Evolutionary conservation across 2,888 invertebrate species (phyloP), one percentile per base, ranked within the genome.

Genomic region (Lathronympha strigana): DNA sequence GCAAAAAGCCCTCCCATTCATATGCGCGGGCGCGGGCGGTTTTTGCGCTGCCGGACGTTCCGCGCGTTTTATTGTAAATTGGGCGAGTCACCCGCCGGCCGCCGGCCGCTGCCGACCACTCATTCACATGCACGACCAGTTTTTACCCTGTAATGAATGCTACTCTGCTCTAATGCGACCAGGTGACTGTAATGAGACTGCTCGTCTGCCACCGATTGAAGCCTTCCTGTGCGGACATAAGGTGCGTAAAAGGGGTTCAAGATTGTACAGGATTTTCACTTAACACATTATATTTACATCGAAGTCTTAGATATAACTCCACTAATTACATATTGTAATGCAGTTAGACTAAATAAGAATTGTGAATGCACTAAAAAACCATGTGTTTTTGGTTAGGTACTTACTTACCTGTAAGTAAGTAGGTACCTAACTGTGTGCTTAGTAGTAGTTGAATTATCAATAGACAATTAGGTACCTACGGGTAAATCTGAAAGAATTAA

Each of bases 21-120:
- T 90, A 90, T 90, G 90, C 90, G 83, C 84, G 75, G 83, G 77
- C 75, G 86, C 83, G 87, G 84, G 76, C 81, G 82, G 86, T 90
- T 90, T 89, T 90, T 89, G 88, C 82, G 67, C 47, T 36, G 84
- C 84, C 90, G 87, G 90, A 90, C 89, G 89, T 88, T 87, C 88
- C 86, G 82, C 82, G 87, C 84, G 88, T 86, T 88, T 88, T 89
- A 87, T 90, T 91, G 89, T 90, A 89, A 90, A 88, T 90, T 88
- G 90, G 88, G 87, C 82, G 77, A 73, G 68, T 67, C 71, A 70
- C 64, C 70, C 54, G 47, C 74, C 74, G 73, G 74, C 73, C 71
- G 73, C 25, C 54, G 58, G 40, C 11, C 55, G 28, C 64, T 53
- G 45, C 55, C 54, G 33, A 36, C 76, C 76, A 74, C 81, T 86